Conservation (phyloP, 1,140 invertebrate genomes). For the Adoxophyes honmai region DNA sequence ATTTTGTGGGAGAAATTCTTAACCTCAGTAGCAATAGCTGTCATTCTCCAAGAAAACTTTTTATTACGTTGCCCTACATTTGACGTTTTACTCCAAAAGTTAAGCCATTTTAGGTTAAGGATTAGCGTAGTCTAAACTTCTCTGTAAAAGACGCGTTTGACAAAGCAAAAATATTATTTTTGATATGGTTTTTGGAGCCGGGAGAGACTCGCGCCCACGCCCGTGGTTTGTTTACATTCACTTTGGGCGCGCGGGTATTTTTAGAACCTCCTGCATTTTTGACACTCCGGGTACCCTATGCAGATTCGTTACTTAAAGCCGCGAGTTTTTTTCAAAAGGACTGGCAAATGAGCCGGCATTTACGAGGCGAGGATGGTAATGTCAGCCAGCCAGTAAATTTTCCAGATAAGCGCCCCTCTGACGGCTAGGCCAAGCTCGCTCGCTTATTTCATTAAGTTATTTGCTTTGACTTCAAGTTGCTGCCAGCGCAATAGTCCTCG, state of each 20-base stretch:
- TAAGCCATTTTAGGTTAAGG: no score
- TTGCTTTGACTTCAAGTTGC: conserved; percentile 44
- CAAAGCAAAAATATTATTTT: background rate
- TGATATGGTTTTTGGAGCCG: no score
- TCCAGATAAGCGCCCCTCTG: conserved; percentile 57
- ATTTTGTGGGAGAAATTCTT: no score
- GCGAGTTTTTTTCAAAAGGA: conserved; percentile 56
- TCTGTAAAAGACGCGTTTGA: no score
- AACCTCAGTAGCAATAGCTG: no score
- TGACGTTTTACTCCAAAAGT: no score
- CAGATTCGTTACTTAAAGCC: conserved; percentile 40
- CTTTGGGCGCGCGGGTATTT: conserved; percentile 19
- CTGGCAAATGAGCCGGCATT: conserved; percentile 59
- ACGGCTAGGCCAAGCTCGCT: conserved; percentile 39
- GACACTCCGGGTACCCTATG: conserved; percentile 20
- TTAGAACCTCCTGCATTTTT: background rate
- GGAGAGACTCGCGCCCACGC: no score
- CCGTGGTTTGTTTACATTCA: conserved; percentile 6
- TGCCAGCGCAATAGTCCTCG: conserved; percentile 32
- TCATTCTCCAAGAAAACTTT: no score
- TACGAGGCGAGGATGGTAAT: conserved; percentile 56
- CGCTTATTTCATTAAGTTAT: conserved; percentile 60
- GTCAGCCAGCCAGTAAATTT: conserved; percentile 65
- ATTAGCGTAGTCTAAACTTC: no score
- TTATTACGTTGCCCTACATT: no score